Evolutionary conservation across 92 coral and sea anemone genomes (phyloP).

Genomic region (Heliopora coerulea): DNA sequence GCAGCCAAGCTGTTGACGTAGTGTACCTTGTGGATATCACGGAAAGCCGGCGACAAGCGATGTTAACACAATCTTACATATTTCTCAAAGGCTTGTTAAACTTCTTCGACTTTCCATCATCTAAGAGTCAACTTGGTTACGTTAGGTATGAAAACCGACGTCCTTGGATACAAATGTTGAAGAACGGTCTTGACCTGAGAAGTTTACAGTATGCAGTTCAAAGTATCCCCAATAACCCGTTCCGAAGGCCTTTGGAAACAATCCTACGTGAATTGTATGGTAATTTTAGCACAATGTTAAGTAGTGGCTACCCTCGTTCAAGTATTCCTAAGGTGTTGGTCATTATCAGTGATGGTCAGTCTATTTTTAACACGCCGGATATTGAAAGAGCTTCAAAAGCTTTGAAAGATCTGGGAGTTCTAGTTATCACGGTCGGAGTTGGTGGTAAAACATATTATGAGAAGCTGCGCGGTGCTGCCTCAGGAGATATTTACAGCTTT

Average conservation of each 20-base stretch:
- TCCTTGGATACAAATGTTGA: constrained; percentile 18
- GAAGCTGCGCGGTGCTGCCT: constrained; percentile 22
- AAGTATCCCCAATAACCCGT: constrained; percentile 10
- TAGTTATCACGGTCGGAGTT: constrained; percentile 23
- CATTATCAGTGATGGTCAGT: constrained; percentile 71
- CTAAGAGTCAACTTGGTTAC: constrained; percentile 70
- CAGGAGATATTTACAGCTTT: constrained; percentile 23
- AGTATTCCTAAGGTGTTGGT: constrained; percentile 56
- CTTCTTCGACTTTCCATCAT: constrained; percentile 70
- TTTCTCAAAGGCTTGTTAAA: constrained; percentile 76
- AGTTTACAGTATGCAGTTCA: background rate
- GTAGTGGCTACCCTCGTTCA: constrained; percentile 26
- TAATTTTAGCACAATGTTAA: constrained; percentile 12
- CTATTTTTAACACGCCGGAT: constrained; percentile 43
- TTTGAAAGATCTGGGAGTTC: constrained; percentile 37
- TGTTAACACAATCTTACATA: constrained; percentile 56
- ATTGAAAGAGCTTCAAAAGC: constrained; percentile 42
- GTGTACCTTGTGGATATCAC: constrained; percentile 75
- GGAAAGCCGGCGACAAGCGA: constrained; percentile 52
- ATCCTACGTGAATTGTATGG: constrained; percentile 16
- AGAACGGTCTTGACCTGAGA: constrained; percentile 4
- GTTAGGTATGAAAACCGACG: constrained; percentile 64
- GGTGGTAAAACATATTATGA: constrained; percentile 22
- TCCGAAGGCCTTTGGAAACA: constrained; percentile 30
- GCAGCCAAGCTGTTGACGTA: constrained; percentile 75